Conservation (phyloP, 2,888 invertebrate genomes). For the Pegoplata infirma region DNA sequence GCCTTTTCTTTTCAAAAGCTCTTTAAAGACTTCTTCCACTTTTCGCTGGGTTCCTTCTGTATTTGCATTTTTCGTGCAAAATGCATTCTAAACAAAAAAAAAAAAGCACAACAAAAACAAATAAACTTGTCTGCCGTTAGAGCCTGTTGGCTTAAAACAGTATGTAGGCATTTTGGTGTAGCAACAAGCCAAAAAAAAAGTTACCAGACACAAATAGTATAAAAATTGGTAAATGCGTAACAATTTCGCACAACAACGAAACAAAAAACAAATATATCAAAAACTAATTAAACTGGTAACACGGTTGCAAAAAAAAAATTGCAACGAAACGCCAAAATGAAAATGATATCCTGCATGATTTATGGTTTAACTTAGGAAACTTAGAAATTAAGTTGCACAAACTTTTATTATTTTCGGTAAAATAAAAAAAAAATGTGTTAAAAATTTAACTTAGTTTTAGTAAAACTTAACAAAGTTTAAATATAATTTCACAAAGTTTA, state of each 20-base stretch:
- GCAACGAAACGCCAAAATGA: not conserved
- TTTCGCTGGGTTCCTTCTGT: too few relatives aligned
- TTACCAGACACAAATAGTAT: not conserved
- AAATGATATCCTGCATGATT: not conserved
- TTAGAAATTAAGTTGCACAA: too few relatives aligned
- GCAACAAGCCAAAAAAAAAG: not conserved
- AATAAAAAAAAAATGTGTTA: too few relatives aligned
- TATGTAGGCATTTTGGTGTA: not conserved
- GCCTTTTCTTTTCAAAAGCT: too few relatives aligned
- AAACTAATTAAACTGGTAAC: not conserved
- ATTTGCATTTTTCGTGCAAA: not conserved
- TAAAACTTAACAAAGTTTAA: too few relatives aligned
- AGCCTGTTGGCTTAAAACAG: not conserved
- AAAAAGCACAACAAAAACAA: too few relatives aligned
- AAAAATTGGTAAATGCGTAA: not conserved
- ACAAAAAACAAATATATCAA: not conserved
- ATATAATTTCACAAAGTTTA: too few relatives aligned
- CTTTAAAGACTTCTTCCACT: too few relatives aligned
- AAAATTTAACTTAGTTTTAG: too few relatives aligned
- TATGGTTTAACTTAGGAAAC: too few relatives aligned
- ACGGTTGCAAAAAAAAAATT: not conserved
- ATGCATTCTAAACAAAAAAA: not conserved
- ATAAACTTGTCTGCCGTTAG: not conserved
- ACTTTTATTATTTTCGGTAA: too few relatives aligned
- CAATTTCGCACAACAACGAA: not conserved